Percentiles rank a stretch among this genome's conserved stretches.
Conservation (phyloP, 2,888 invertebrate genomes). For the Tortrix viridana region DNA sequence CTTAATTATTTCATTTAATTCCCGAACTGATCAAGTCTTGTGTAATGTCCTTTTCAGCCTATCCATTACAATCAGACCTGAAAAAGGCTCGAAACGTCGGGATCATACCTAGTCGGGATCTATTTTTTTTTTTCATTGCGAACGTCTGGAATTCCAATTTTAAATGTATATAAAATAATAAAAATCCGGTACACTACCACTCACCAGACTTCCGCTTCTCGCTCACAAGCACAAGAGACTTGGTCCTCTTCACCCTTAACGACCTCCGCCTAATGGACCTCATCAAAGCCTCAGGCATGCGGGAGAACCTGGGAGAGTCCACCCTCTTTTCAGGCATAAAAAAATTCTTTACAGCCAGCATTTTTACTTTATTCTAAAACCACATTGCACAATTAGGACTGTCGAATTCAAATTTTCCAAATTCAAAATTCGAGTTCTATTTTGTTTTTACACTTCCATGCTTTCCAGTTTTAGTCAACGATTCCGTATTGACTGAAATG, state of each 20-base stretch:
- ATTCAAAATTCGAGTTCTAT: conserved; percentile 5
- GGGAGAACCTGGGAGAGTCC: conserved; percentile 84
- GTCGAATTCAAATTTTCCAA: not conserved
- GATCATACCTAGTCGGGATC: too few species aligned
- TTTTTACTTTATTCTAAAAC: conserved; percentile 57
- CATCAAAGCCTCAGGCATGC: conserved; percentile 90
- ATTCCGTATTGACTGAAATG: conserved; percentile 31
- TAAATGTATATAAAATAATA: conserved; percentile 22
- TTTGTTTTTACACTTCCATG: conserved; percentile 16
- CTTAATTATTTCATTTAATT: too few species aligned
- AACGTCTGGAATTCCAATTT: not conserved
- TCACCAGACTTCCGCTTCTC: conserved; percentile 93
- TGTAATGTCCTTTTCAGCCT: too few species aligned
- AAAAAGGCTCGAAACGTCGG: too few species aligned
- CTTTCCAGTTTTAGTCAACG: conserved; percentile 25
- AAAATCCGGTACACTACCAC: conserved; percentile 74
- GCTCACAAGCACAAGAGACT: conserved; percentile 88
- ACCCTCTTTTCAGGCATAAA: conserved; percentile 87
- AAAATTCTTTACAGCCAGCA: conserved; percentile 90
- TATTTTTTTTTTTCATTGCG: too few species aligned
- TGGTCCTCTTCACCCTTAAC: conserved; percentile 89
- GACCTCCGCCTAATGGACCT: conserved; percentile 89
- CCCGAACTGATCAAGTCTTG: too few species aligned
- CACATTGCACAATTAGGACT: not conserved
- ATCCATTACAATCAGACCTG: too few species aligned